Evolutionary conservation across 1,140 invertebrate genomes (phyloP).

Genomic region (Pinna nobilis): DNA sequence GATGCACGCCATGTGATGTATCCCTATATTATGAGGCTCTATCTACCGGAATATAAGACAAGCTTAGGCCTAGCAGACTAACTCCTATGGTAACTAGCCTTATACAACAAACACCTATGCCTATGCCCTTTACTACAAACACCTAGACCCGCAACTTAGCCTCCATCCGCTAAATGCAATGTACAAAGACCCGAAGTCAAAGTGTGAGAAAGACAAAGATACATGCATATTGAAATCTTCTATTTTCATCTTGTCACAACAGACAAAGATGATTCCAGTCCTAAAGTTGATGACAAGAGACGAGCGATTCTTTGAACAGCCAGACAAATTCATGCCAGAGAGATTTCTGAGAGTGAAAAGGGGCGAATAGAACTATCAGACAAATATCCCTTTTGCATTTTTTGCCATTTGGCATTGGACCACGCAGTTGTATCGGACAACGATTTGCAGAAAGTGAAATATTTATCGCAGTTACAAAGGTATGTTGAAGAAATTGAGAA

Average conservation of each 20-base stretch:
- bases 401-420: slow-evolving; percentile 93
- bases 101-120: too few relatives aligned
- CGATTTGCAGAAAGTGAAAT: slow-evolving; percentile 92
- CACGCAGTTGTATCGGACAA: slow-evolving; percentile 89
- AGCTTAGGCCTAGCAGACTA: too few relatives aligned
- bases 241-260: background rate
- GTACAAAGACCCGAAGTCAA: too few relatives aligned
- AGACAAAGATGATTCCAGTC: background rate
- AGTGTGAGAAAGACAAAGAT: too few relatives aligned
- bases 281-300: background rate
- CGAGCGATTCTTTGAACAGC: background rate
- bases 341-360: background rate
- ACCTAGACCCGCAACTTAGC: too few relatives aligned
- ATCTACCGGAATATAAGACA: too few relatives aligned
- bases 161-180: too few relatives aligned
- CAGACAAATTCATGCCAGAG: background rate
- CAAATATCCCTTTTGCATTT: slow-evolving; percentile 81
- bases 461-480: slow-evolving; percentile 83
- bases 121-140: too few relatives aligned
- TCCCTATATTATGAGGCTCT: too few relatives aligned
- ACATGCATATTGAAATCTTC: too few relatives aligned
- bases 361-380: slow-evolving; percentile 13
- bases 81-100: too few relatives aligned
- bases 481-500: slow-evolving; percentile 66
- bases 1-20: too few relatives aligned